Conservation (phyloP, 2,113 vertebrate genomes). For the Megalops atlanticus region DNA sequence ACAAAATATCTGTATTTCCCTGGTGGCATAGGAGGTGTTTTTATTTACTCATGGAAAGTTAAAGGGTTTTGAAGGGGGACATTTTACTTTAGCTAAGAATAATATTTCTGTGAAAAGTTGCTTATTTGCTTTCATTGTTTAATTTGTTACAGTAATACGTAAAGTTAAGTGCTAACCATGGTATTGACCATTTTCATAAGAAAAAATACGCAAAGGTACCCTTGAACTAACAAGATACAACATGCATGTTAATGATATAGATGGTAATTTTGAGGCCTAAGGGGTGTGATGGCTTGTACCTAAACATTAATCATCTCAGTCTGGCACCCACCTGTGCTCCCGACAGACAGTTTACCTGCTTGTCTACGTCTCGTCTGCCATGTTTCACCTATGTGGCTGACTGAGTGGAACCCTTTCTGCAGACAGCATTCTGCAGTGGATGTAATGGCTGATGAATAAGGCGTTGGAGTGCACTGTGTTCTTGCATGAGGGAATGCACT, state of each 20-base stretch:
- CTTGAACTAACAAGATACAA: not conserved
- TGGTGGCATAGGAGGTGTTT: not conserved
- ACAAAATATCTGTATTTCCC: too few relatives aligned
- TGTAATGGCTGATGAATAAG: not conserved
- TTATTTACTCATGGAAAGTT: not conserved
- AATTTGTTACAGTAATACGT: not conserved
- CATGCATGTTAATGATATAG: not conserved
- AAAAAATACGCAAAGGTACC: not conserved
- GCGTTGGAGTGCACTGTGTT: too few relatives aligned
- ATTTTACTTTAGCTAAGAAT: slow-evolving; percentile 1
- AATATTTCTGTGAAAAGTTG: not conserved
- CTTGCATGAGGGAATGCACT: too few relatives aligned
- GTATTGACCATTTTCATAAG: not conserved
- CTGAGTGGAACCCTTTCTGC: not conserved
- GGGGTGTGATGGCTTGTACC: not conserved
- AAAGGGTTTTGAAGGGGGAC: not conserved
- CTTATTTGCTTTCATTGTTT: too few relatives aligned
- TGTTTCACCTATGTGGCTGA: not conserved
- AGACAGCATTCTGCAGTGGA: not conserved
- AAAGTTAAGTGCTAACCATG: not conserved
- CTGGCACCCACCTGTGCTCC: not conserved
- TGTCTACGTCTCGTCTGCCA: not conserved
- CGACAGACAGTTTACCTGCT: not conserved
- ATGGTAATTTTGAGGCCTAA: not conserved
- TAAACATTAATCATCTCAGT: slow-evolving; percentile 15